Evolutionary conservation across 1,140 invertebrate genomes (phyloP), one percentile per base, ranked within the genome.

Genomic region (Rhopalosiphum maidis): DNA sequence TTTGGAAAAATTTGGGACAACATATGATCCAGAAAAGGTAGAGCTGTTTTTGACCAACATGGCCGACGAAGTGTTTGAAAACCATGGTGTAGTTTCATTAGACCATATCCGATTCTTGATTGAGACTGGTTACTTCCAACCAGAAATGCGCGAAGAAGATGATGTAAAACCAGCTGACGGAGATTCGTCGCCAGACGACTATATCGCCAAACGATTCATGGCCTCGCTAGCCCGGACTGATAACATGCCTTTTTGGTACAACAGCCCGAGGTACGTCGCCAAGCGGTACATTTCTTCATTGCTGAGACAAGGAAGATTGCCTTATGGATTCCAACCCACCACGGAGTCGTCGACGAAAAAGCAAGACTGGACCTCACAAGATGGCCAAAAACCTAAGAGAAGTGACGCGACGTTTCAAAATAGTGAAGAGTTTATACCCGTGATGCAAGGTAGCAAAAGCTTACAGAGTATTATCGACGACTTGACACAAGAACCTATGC

Each of bases 251-350:
- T 94, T 43, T 86, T 68, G 91, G 82, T 55, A 37, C 48, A 54
- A 77, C 41, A 23, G 35, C 4, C 88, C 87, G 8, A 54, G 46
- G 35, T 30, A 85, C 15, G 23, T 54, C 21, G 77, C 51, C 35
- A 94, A 94, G 51, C 60, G 94, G 43, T 94, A 94, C 55, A 94
- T 94, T 11, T 94, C 94, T 7, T 92, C 94, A 1, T 91, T 94
- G 18, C 91, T 94, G 11, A 82, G 94, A 93, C 94, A 94, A 85
- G 94, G 94, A 0, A 93, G 91, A 41, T 54, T 94, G 0, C 94
- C 94, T 21, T 93, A 94, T 8, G 94, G 87, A 23, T 92, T 77
- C 25, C 82, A 94, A 30, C 90, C 91, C 23, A 90, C 89, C n/a
- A 86, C 83, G n/a, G 89, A 90, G 41, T 46, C 91, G 0, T 55